These are phyloP conservation scores for Thymelicus sylvestris DNA, from an alignment of 2,888 invertebrate species.

Conservation along the genomic window DNA sequence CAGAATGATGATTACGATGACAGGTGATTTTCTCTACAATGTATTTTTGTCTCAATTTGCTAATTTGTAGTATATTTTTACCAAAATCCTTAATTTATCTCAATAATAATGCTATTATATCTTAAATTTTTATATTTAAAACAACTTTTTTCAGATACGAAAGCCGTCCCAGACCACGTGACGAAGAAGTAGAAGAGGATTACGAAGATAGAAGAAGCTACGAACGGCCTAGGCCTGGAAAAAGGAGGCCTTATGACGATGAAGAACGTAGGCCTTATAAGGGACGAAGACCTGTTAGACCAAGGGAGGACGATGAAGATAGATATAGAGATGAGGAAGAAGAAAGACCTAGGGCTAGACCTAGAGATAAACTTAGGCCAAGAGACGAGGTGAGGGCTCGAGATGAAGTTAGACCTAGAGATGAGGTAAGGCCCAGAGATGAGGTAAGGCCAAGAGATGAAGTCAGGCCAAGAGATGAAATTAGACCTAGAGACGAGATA, in stretches of 20 bases:
- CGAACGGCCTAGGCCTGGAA: constrained; percentile 67
- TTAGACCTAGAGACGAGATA: constrained; percentile 42
- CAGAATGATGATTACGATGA: constrained; percentile 87
- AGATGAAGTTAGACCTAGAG: constrained; percentile 46
- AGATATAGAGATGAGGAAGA: constrained; percentile 51
- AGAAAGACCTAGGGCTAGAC: constrained; percentile 50
- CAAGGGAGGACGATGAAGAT: constrained; percentile 69
- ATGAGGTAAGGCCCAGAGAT: constrained; percentile 47
- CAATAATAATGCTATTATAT: too few relatives aligned
- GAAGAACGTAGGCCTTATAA: constrained; percentile 63
- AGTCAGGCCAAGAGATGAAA: constrained; percentile 47
- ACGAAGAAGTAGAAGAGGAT: constrained; percentile 66
- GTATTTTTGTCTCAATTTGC: background rate
- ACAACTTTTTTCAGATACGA: constrained; percentile 66
- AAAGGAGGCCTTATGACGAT: constrained; percentile 70
- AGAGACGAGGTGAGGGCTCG: constrained; percentile 44
- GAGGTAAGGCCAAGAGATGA: constrained; percentile 52
- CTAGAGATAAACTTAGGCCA: constrained; percentile 50
- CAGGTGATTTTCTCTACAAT: constrained; percentile 56
- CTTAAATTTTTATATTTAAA: too few relatives aligned
- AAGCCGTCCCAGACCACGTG: constrained; percentile 77
- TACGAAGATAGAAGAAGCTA: constrained; percentile 69
- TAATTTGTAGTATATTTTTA: too few relatives aligned
- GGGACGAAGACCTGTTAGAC: constrained; percentile 57
- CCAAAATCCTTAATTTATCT: too few relatives aligned